Percentiles rank a stretch among this genome's conserved stretches.
Evolutionary conservation across 35 echinoderm and acorn worm genomes (phyloP).

Genomic region (Nesometra sesokonis): DNA sequence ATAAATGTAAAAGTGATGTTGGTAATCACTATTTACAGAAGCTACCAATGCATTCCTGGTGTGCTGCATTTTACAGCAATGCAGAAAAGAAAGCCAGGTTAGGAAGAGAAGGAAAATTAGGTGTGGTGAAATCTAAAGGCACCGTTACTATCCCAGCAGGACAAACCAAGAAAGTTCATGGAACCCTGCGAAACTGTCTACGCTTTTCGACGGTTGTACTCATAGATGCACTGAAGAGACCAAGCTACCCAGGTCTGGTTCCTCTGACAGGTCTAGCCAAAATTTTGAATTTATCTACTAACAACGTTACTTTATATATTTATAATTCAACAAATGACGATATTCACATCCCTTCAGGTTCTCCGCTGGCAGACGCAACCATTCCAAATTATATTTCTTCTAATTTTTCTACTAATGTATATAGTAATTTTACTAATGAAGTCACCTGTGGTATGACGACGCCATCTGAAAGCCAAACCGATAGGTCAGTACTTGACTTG

Average conservation of each 20-base stretch:
- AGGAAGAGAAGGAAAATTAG: constrained; percentile 20
- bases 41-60: constrained; percentile 12
- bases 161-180: background rate
- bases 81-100: constrained; percentile 3
- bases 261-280: constrained; percentile 6
- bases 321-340: background rate
- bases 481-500: background rate
- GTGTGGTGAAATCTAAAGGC: constrained; percentile 4
- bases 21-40: constrained; percentile 6
- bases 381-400: background rate
- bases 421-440: background rate
- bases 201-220: background rate
- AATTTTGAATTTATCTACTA: constrained; percentile 8
- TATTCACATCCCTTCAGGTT: background rate
- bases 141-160: background rate
- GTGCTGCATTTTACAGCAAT: constrained; percentile 5
- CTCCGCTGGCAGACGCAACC: background rate
- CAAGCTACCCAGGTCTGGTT: constrained; percentile 3
- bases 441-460: background rate
- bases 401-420: background rate
- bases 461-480: background rate
- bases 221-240: background rate
- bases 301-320: constrained; percentile 4
- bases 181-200: constrained; percentile 4
- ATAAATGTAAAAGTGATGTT: constrained; percentile 16